These are phyloP conservation scores for Rhadina sibilatrix DNA, from an alignment of 2,113 vertebrate species.

Conservation along the genomic window DNA sequence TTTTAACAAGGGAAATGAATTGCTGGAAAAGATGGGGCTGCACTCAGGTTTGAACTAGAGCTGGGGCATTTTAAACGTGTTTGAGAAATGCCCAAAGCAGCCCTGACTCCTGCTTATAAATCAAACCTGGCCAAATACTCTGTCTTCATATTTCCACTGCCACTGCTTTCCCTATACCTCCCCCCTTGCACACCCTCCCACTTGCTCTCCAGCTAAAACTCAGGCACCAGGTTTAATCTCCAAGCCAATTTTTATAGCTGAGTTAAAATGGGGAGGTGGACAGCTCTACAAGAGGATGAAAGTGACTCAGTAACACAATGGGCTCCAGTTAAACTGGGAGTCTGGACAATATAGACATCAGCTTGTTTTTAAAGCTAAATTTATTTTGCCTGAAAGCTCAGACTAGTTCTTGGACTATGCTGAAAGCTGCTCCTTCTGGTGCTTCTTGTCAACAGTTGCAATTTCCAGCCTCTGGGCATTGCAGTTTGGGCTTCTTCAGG, in stretches of 20 bases:
- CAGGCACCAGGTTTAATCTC: not conserved
- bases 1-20: not conserved
- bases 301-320: conserved; percentile 1
- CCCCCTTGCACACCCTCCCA: not conserved
- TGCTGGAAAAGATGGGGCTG: not conserved
- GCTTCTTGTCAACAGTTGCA: not conserved
- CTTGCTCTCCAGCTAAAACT: not conserved
- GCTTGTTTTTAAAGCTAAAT: not conserved
- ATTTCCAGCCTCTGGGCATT: not conserved
- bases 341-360: not conserved
- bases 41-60: not conserved
- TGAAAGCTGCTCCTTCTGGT: not conserved
- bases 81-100: not conserved
- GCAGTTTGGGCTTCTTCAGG: not conserved
- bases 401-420: not conserved
- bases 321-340: not conserved
- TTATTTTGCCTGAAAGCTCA: not conserved
- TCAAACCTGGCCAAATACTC: not conserved
- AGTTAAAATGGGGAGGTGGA: conserved; percentile 8
- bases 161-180: not conserved
- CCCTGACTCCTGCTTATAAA: not conserved
- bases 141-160: not conserved
- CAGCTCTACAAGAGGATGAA: not conserved
- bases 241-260: conserved; percentile 17
- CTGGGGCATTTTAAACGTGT: not conserved